Conservation (phyloP, 2,113 vertebrate species). For the Dunckerocampus dactyliophorus region DNA sequence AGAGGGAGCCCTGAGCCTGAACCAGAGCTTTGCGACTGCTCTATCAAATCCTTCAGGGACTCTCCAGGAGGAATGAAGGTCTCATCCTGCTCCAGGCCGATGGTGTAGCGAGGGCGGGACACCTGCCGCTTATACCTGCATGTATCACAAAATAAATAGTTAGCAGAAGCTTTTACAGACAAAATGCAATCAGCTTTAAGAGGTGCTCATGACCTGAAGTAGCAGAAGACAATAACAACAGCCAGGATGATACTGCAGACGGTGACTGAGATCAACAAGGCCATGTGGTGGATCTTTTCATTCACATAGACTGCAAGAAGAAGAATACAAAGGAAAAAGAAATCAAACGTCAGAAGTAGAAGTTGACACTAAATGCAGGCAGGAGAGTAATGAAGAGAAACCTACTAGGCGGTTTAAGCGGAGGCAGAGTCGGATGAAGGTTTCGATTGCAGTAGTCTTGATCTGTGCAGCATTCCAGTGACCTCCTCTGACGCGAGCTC, state of each 20-base stretch:
- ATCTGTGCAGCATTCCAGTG: constrained; percentile 91
- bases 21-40: constrained; percentile 95
- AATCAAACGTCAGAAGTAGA: neutral
- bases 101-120: constrained; percentile 84
- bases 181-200: neutral
- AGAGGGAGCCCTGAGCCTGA: constrained; percentile 98
- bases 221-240: constrained; percentile 86
- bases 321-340: neutral
- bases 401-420: constrained; percentile 82
- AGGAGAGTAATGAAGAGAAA: neutral
- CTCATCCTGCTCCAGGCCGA: constrained; percentile 91
- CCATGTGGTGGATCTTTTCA: constrained; percentile 84
- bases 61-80: constrained; percentile 90
- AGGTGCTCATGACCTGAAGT: constrained; percentile 82
- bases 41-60: constrained; percentile 90
- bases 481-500: constrained; percentile 80
- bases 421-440: constrained; percentile 87
- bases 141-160: neutral
- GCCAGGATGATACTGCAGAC: constrained; percentile 86
- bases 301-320: constrained; percentile 79
- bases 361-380: neutral
- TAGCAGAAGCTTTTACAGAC: neutral
- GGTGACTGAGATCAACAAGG: constrained; percentile 84
- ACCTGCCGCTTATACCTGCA: constrained; percentile 89
- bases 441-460: constrained; percentile 91